Conservation (phyloP, 2,113 vertebrate species). For the Acrocephalus arundinaceus region DNA sequence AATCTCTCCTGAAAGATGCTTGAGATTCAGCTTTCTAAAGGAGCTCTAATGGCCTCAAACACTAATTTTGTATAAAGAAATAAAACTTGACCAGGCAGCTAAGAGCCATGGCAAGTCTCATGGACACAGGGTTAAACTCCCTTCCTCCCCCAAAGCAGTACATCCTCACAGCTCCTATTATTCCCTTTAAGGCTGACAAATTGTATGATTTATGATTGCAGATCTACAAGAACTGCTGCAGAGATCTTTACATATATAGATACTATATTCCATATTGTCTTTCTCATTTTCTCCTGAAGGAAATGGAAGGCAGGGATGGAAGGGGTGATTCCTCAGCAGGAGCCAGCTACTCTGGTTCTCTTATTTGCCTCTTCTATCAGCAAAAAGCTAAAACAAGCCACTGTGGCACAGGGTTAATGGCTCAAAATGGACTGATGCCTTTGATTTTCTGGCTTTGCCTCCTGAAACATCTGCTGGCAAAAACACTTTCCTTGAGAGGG, state of each 20-base stretch:
- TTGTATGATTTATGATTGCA: not conserved
- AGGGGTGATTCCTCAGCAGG: not conserved
- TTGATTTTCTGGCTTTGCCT: conserved; percentile 26
- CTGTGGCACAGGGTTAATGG: not conserved
- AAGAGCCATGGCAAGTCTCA: not conserved
- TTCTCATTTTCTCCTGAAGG: not conserved
- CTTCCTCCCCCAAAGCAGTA: not conserved
- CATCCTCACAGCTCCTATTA: not conserved
- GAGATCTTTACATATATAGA: not conserved
- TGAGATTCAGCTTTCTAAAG: not conserved
- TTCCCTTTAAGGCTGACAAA: not conserved
- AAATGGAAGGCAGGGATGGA: not conserved
- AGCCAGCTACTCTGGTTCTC: not conserved
- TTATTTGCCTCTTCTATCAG: not conserved
- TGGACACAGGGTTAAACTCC: fast-evolving
- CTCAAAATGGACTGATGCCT: not conserved
- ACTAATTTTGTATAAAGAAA: not conserved
- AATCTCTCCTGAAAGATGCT: not conserved
- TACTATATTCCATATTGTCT: not conserved
- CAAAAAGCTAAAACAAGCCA: not conserved
- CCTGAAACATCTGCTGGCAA: not conserved
- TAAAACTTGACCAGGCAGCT: not conserved
- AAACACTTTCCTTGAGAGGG: not conserved
- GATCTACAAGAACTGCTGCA: not conserved
- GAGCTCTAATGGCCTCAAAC: not conserved